A percentile compares a stretch with the other conserved stretches of the same genome.
Evolutionary conservation across 2,797 vertebrate species (phyloP).

Genomic region (Lycodopsis pacificus): DNA sequence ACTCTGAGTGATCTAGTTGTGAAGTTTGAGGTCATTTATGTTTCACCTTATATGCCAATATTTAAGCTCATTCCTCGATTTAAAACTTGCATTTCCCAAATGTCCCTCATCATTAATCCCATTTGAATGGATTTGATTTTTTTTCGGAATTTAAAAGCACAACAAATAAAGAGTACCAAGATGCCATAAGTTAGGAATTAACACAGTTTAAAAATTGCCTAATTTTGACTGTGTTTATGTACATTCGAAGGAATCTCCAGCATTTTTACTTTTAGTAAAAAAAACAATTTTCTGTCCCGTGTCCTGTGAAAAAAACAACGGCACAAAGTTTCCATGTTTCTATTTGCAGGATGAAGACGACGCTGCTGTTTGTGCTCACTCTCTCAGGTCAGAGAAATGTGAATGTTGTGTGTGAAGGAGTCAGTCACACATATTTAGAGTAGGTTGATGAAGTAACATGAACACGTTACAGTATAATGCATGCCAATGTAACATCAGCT

Average conservation of each 20-base stretch:
- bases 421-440: background rate
- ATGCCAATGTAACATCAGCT: no score
- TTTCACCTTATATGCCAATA: background rate
- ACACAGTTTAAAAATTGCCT: background rate
- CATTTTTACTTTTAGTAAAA: background rate
- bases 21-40: background rate
- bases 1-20: background rate
- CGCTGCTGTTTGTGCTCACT: constrained; percentile 16
- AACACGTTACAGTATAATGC: no score
- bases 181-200: background rate
- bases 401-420: background rate
- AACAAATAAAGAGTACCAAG: background rate
- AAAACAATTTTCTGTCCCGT: background rate
- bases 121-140: background rate
- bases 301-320: background rate
- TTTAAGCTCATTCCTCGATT: background rate
- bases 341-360: constrained; percentile 39
- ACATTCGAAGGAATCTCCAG: background rate
- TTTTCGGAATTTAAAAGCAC: background rate
- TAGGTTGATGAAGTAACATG: no score
- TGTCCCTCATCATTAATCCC: background rate
- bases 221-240: background rate
- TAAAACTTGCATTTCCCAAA: background rate
- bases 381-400: constrained; percentile 41
- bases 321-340: background rate